Base-by-base conservation (phyloP, 2,888 invertebrate species). In the Torymus auratus region DNA sequence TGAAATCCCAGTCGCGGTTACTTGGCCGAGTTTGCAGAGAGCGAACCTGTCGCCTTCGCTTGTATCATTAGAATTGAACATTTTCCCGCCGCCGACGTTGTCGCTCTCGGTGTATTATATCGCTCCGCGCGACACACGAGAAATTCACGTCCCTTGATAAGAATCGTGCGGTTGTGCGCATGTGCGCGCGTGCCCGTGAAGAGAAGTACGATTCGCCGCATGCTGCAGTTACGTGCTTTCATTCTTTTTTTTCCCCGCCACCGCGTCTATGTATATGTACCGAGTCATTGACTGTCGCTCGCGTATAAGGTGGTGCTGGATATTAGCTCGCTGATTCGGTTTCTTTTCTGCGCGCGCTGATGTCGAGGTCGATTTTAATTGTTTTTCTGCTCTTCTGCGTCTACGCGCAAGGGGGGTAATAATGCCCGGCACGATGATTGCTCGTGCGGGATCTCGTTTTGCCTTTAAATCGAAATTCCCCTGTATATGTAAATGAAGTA, bases 1-100 rank as follows among this genome's bases (percentile, higher is more conserved):
- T 68, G 79, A 74, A 79, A 79, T 65, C 79, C 20, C 60, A 78
- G 77, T 70, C 80, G 80, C 75, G 80, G 75, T 75, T 75, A 70
- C 41, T 53, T 80, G 80, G 80, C 80, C 80, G 80, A 64, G 80
- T 80, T 80, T 74, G 50, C 17, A 0, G 2, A 28, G 28, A 28
- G 64, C 70, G 41, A 65, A 78, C 78, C 78, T 78, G 72, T 78
- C 78, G 78, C 15, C 78, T 65, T 77, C 58, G 52, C 58, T 77
- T 14, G 23, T 60, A 75, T 80, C 75, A 80, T 74, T 80, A 74
- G 58, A 80, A 80, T 79, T 79, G 78, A 71, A 78, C 52, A 78
- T 78, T 70, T 65, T 53, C 67, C 52, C 60, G 13, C 67, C 41
- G 1, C 71, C 11, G 7, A 56, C 2, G 15, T 11, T 0, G 52